Conservation (phyloP, 2,797 vertebrate genomes). For the Spondyliosoma cantharus region DNA sequence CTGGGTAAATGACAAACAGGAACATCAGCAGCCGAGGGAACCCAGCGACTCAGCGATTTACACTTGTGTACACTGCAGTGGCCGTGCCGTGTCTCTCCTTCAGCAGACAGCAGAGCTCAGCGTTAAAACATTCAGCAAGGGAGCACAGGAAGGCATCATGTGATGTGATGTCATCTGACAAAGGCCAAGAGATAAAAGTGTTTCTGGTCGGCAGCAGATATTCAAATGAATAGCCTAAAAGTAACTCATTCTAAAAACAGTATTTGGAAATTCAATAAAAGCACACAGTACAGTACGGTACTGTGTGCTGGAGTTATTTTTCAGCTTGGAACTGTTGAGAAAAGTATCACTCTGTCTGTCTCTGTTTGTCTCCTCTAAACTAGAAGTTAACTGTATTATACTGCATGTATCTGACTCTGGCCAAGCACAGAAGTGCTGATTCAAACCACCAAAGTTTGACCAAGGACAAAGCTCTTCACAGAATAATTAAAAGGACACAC, state of each 20-base stretch:
- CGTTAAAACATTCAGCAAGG: slow-evolving; percentile 33
- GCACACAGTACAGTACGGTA: not conserved
- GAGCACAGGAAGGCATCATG: not conserved
- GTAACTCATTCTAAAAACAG: slow-evolving; percentile 6
- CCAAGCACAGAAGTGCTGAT: slow-evolving; percentile 55
- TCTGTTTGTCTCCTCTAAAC: slow-evolving; percentile 38
- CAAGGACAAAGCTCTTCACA: slow-evolving; percentile 55
- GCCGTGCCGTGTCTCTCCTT: slow-evolving; percentile 54
- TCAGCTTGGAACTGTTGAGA: not conserved
- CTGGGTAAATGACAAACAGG: slow-evolving; percentile 74
- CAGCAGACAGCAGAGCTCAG: slow-evolving; percentile 60
- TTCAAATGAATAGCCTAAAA: slow-evolving; percentile 1
- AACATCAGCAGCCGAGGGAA: slow-evolving; percentile 60
- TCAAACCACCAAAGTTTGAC: slow-evolving; percentile 54
- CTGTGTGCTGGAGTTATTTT: slow-evolving; percentile 5
- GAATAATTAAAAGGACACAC: slow-evolving; percentile 48
- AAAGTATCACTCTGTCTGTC: slow-evolving; percentile 10
- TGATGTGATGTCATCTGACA: slow-evolving; percentile 20
- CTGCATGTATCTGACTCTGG: slow-evolving; percentile 27
- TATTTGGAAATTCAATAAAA: slow-evolving; percentile 3
- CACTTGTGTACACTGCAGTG: slow-evolving; percentile 55
- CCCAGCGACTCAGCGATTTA: slow-evolving; percentile 57
- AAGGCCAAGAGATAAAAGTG: slow-evolving; percentile 6
- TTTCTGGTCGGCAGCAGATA: slow-evolving; percentile 14
- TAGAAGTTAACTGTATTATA: slow-evolving; percentile 5